These are phyloP conservation scores for Scolanthus callimorphus DNA, from an alignment of 92 coral and sea anemone species.

Conservation along the genomic window DNA sequence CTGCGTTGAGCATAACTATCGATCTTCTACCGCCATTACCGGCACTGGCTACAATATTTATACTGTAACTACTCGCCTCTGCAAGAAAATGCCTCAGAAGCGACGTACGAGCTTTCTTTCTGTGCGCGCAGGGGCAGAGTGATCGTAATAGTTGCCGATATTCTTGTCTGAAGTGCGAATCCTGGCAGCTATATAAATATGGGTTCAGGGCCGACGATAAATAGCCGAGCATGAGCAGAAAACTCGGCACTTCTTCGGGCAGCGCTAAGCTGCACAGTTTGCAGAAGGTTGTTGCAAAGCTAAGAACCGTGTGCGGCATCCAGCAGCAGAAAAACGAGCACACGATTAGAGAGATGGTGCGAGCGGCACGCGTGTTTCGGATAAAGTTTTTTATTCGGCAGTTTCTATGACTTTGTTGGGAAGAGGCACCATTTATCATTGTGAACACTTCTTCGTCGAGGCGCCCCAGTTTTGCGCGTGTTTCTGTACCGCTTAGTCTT, in stretches of 20 bases:
- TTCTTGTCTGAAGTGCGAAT: not conserved
- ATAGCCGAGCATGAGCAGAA: not conserved
- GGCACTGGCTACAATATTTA: not conserved
- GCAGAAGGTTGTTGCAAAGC: constrained; percentile 3
- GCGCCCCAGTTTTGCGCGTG: not conserved
- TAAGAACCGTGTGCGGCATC: constrained; percentile 31
- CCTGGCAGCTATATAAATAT: not conserved
- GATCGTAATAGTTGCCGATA: not conserved
- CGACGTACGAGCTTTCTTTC: not conserved
- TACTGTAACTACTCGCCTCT: not conserved
- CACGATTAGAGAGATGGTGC: constrained; percentile 30
- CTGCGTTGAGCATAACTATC: not conserved
- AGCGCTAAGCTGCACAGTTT: not conserved
- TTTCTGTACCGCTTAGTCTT: not conserved
- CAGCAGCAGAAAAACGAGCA: constrained; percentile 35
- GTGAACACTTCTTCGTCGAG: not conserved
- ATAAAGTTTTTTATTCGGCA: not conserved
- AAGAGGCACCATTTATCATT: not conserved
- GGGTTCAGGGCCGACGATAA: constrained; percentile 1
- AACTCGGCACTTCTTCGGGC: not conserved
- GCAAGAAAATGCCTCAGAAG: not conserved
- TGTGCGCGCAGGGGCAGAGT: not conserved
- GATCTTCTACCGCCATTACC: not conserved
- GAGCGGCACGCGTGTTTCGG: constrained; percentile 35
- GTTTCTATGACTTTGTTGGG: not conserved